phyloP scores from a whole-genome alignment of 2,888 invertebrate genomes.

The Helicoverpa assulta region DNA sequence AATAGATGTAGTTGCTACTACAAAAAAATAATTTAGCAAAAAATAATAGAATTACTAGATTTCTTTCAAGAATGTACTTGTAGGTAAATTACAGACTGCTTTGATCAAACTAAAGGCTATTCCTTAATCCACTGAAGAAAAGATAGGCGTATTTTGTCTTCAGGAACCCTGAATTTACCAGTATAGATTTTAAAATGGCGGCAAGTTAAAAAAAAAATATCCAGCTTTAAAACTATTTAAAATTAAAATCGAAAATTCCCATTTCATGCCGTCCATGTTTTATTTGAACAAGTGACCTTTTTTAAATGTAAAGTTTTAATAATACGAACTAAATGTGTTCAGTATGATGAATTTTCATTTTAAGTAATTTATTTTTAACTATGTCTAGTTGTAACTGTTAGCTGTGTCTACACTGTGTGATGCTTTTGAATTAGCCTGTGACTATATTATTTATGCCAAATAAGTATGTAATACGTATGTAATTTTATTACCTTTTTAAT shows the following conservation, averaged over 20 bases:
- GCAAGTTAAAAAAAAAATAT: conserved; percentile 16
- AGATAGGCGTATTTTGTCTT: conserved; percentile 9
- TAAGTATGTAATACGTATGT: conserved; percentile 8
- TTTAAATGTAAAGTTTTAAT: conserved; percentile 67
- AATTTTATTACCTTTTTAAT: neutral
- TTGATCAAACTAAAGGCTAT: neutral
- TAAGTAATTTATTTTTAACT: conserved; percentile 46
- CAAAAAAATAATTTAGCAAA: no score
- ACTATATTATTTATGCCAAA: conserved; percentile 14
- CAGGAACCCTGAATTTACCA: conserved; percentile 9
- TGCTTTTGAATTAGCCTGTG: conserved; percentile 35
- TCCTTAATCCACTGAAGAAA: neutral
- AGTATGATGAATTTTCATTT: conserved; percentile 64
- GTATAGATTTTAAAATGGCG: conserved; percentile 39
- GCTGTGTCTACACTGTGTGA: conserved; percentile 35
- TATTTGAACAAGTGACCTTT: conserved; percentile 74
- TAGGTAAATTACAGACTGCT: neutral
- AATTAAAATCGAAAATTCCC: conserved; percentile 43
- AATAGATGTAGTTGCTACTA: neutral
- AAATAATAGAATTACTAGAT: no score
- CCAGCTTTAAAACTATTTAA: conserved; percentile 49
- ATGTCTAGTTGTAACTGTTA: conserved; percentile 35
- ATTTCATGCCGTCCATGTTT: conserved; percentile 79
- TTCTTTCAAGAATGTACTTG: no score
- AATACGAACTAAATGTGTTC: conserved; percentile 80